Conservation (phyloP, 2,797 vertebrate species). For the Bryconaethiops microstoma region DNA sequence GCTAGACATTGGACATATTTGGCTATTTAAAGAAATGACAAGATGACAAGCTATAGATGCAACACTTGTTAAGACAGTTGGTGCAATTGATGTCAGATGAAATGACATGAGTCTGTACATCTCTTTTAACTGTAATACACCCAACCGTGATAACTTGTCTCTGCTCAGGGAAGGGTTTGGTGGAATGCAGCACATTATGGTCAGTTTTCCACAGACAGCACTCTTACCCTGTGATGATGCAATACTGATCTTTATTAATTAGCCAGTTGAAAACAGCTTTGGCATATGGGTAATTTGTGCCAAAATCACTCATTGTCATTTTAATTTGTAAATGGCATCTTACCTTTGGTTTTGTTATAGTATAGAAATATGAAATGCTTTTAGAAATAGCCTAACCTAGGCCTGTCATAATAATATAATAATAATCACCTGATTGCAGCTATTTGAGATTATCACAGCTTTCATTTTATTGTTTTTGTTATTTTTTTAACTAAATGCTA, state of each 20-base stretch:
- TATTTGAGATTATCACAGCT: no score
- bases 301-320: no score
- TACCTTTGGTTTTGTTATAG: no score
- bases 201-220: neutral
- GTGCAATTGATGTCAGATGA: conserved; percentile 11
- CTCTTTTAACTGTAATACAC: conserved; percentile 7
- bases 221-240: neutral
- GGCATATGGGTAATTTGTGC: neutral
- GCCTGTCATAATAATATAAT: no score
- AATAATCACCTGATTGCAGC: no score
- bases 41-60: conserved; percentile 11
- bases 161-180: no score
- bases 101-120: neutral
- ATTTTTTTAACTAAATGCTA: no score
- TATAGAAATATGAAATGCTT: no score
- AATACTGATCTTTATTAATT: neutral
- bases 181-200: neutral
- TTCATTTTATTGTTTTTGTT: no score
- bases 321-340: no score
- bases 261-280: neutral
- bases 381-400: no score
- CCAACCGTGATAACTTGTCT: neutral
- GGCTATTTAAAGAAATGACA: conserved; percentile 30
- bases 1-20: conserved; percentile 22
- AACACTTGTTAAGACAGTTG: conserved; percentile 32